Conservation (phyloP, 2,888 invertebrate species). For the Deilephila elpenor region DNA sequence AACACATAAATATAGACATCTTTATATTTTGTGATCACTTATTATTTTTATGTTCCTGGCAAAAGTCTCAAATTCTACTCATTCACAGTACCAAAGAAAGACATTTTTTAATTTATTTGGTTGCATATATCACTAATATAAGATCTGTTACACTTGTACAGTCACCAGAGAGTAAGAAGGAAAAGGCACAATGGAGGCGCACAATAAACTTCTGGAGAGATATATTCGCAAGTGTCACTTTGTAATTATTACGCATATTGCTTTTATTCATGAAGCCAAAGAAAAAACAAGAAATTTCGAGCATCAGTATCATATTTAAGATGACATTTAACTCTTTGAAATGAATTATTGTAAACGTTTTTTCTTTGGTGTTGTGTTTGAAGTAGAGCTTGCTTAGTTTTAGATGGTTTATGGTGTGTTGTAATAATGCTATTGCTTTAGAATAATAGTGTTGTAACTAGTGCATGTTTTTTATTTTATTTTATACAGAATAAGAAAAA, state of each 20-base stretch:
- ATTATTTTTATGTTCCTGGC: neutral
- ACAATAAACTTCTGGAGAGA: conserved; percentile 84
- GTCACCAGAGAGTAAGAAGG: conserved; percentile 81
- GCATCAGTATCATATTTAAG: neutral
- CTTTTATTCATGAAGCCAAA: conserved; percentile 55
- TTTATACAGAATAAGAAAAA: too few species aligned
- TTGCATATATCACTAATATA: neutral
- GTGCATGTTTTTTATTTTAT: too few species aligned
- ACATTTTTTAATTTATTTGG: conserved; percentile 7
- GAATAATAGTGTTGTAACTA: too few species aligned
- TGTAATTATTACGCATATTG: conserved; percentile 55
- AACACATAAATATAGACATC: too few species aligned
- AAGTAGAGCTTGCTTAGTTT: conserved; percentile 28
- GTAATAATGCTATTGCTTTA: neutral
- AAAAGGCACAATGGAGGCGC: conserved; percentile 83
- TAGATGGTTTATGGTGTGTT: conserved; percentile 7
- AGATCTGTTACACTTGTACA: conserved; percentile 54
- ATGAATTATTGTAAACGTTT: conserved; percentile 52
- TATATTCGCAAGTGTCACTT: conserved; percentile 83
- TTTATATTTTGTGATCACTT: too few species aligned
- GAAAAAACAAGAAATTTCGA: conserved; percentile 62
- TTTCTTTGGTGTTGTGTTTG: conserved; percentile 79
- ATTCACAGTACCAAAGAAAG: conserved; percentile 72
- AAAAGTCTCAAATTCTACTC: conserved; percentile 21
- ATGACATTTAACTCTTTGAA: neutral